Base-by-base conservation (phyloP, 2,888 invertebrate genomes). In the Drepana falcataria region DNA sequence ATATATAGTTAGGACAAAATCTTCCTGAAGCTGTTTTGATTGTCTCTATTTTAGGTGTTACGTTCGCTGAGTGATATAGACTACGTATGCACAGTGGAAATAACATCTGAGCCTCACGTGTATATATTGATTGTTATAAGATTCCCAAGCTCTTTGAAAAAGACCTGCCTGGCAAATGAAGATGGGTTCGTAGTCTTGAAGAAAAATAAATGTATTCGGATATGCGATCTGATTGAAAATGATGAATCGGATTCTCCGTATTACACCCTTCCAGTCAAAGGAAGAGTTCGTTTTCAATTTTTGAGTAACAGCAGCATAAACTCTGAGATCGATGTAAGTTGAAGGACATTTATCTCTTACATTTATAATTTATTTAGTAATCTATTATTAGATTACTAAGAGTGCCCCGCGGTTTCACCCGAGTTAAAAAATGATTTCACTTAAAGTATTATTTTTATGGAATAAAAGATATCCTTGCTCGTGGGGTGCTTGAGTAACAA, bases 261-360 rank as follows among this genome's bases (percentile, higher is more conserved):
- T 55, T 84, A 75, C 53, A 73, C 78, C 1, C 65, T 79, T 9
- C 68, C 75, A 1, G 71, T 81, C 1, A 69, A 49, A 51, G 73
- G 74, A 6, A 75, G 77, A 49, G 60, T 88, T 4, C 69, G 80
- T 4, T 83, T 90, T 40, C 70, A 76, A 37, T 90, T 85, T 54
- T 55, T 82, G 40, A 86, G 86, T 60, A 89, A 90, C 55, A 88
- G 85, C 73, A 88, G 86, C 56, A 74, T 88, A 35, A 90, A 89
- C 61, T 56, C 76, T 2, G 86, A 87, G 58, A 77, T 89, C 57
- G 78, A 81, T 47, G 90, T 88, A 61, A 77, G 81, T 67, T 4
- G 6, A 9, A 6, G 44, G 2, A 9, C 44, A 2, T 3, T 40
- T 37, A 37, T 5, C 37, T 37, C 37, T 37, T 37, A 21, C 21